Evolutionary conservation across 2,888 invertebrate genomes (phyloP), one percentile per base, ranked within the genome.

Genomic region (Kryphioiulus occultus): DNA sequence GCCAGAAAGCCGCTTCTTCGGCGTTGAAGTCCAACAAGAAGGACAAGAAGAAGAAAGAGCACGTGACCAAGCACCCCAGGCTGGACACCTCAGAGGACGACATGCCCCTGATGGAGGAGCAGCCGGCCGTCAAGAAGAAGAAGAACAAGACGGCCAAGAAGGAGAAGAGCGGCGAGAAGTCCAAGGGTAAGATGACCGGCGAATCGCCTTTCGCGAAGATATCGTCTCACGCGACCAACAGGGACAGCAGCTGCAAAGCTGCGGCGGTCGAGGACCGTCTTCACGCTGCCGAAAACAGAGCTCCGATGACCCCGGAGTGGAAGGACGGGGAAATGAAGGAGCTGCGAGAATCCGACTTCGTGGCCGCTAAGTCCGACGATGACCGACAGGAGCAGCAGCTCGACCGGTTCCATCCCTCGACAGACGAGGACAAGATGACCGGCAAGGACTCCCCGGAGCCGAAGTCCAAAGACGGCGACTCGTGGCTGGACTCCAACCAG

Each of bases 11-110:
- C 26, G 22, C 86, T 12, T 86, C 86, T 26, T 86, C 86, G 2
- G 10, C 22, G 7, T 26, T 26, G 26, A 59, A 59, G n/a, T n/a
- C 86, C 12, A 53, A 7, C n/a, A 86, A 47, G 53, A 86, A 86
- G 15, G 86, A 86, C 17, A 86, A 86, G 86, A 86, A 86, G 30
- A 86, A 86, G 86, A 85, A 85, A 3, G 85, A 47, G 15, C 78
- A 78, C 17, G 78, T 32, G 30, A 85, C 39, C 39, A 85, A 85
- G 42, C 42, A 44, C 26, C 42, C n/a, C 26, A 85, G 42, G 22
- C 17, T 53, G 59, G 86, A 59, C 30, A 47, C 86, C 3, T 86
- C 86, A 1, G 86, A 86, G 2, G 86, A 53, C n/a, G 86, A 86
- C 2, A 32, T 53, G 30, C 78, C 78, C 30, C 3, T 30, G 12